Evolutionary conservation across 2,888 invertebrate species (phyloP), one percentile per base, ranked within the genome.

Genomic region (Temnothorax unifasciatus): DNA sequence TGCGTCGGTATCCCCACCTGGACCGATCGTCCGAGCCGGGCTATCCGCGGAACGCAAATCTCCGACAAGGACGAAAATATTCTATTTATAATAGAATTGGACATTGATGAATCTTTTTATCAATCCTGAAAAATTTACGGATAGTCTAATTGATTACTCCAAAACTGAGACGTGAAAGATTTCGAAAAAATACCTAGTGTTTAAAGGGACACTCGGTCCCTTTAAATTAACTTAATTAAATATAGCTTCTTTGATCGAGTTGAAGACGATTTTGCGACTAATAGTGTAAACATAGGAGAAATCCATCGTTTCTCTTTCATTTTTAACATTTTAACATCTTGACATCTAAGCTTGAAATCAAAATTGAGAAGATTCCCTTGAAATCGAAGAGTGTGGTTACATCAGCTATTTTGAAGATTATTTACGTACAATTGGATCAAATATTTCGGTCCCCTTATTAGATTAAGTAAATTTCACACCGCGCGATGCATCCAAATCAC

Each of bases 391-490:
- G 52, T 38, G 34, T 38, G 34, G 13, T 54, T 15, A 52, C 11
- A 9, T 38, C 11, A 50, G 6, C 38, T 21, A 6, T 64, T 61
- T 50, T 18, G 9, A 41, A 54, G 9, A 4, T 29, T 47, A 34
- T 59, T 44, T n/a, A 34, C 44, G 21, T 38, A 34, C 38, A 4
- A 61, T 9, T 29, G 8, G 34, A 63, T 61, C 5, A 69, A 44
- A 77, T 64, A 68, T 54, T 54, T 54, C 29, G n/a, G 8, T 69
- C 15, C 13, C 38, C 18, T 50, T 44, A 57, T 41, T 54, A 52
- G 29, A 69, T 57, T 41, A 29, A 41, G n/a, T 15, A 68, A 77
- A 77, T 44, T 69, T 69, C 68, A 44, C 44, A 18, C 8, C 15
- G 21, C 13, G 29, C 13, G 52, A 76, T 25, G 29, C 57, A 21